Evolutionary conservation across 2,888 invertebrate genomes (phyloP), one percentile per base, ranked within the genome.

Genomic region (Camponotus fellah): DNA sequence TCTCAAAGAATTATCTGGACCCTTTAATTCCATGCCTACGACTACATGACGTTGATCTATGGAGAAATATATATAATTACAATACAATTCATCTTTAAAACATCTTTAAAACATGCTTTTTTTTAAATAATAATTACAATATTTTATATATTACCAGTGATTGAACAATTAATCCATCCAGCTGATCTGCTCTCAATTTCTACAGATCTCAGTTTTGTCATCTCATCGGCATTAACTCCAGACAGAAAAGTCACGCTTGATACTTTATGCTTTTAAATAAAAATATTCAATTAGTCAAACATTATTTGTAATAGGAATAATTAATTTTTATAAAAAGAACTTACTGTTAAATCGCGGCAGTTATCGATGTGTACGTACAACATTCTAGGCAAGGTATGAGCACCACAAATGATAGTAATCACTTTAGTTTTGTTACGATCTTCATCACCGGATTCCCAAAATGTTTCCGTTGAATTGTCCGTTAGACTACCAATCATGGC

Each of bases 401-500:
- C 96, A 86, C 96, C 95, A 89, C 96, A 96, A 0, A 96, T 96
- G 32, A 98, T 95, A 79, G 97, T 98, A 40, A 99, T 96, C 92
- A 97, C 97, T 95, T 99, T 99, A 37, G 98, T 97, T 94, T 98
- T 98, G 94, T 98, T 99, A 82, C 98, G 96, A 95, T 99, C 99
- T 93, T 99, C 99, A 92, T 99, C 99, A 0, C 99, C 99, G 56
- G 99, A 99, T 95, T 99, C 99, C 99, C 99, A 99, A 95, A 99
- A 99, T 0, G 99, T 99, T 95, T 99, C 99, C 0, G 99, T 99
- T 6, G 98, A 98, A 92, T 97, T 98, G 94, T 99, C 99, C 0
- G 97, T 98, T 21, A 99, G 96, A 88, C 99, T 98, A 2, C 97
- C 98, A 4, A 98, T 97, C 98, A 99, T 99, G 9, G 98, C 99